phyloP scores from a whole-genome alignment of 2,113 vertebrate species.

The Boulengeromyrus knoepffleri region DNA sequence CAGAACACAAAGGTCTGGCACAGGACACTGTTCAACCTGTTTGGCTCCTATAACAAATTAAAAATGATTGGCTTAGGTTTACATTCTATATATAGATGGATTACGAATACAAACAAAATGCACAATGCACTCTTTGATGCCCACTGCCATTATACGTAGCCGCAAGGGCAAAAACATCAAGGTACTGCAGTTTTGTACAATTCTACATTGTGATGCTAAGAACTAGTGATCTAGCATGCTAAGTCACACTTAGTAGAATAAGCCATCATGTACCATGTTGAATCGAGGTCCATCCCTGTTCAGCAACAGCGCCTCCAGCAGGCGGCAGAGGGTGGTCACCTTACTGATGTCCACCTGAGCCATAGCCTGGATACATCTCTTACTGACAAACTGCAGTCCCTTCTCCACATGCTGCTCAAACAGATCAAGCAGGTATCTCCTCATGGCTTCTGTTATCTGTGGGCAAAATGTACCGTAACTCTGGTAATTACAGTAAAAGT shows the following conservation, averaged over 20 bases:
- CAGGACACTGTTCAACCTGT: slow-evolving; percentile 53
- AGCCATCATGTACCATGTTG: slow-evolving; percentile 55
- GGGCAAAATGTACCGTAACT: slow-evolving; percentile 15
- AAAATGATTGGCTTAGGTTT: background rate
- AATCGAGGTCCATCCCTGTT: slow-evolving; percentile 55
- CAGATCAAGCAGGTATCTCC: slow-evolving; percentile 60
- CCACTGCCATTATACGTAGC: background rate
- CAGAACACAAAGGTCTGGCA: slow-evolving; percentile 76
- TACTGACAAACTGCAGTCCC: slow-evolving; percentile 68
- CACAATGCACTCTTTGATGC: background rate
- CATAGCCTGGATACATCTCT: slow-evolving; percentile 71
- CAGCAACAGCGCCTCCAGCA: slow-evolving; percentile 72
- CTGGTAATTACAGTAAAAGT: background rate
- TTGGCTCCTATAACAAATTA: slow-evolving; percentile 50
- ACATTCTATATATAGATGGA: background rate
- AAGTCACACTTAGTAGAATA: background rate
- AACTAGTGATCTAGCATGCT: background rate
- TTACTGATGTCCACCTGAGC: slow-evolving; percentile 81
- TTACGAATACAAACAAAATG: background rate
- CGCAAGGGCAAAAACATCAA: background rate
- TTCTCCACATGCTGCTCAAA: slow-evolving; percentile 69
- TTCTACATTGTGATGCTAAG: background rate
- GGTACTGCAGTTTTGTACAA: background rate
- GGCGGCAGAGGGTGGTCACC: slow-evolving; percentile 72
- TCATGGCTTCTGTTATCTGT: slow-evolving; percentile 56